phyloP scores from a whole-genome alignment of 2,797 vertebrate genomes.

The Gallinago stenura region DNA sequence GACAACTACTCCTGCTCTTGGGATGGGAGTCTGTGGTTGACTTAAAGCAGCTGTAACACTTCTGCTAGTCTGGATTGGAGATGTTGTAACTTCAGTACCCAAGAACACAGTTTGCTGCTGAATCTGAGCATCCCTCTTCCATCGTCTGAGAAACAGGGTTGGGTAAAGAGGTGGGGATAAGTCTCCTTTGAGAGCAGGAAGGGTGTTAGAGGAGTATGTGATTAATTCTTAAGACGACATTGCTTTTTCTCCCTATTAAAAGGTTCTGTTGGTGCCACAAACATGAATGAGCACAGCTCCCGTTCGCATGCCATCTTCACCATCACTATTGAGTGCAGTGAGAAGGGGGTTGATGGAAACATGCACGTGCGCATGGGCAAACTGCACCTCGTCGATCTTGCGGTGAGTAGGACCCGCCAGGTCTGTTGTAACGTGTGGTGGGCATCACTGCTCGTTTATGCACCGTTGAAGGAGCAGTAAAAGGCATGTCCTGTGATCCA shows the following conservation, averaged over 20 bases:
- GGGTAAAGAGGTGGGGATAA: background rate
- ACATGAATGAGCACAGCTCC: constrained; percentile 99
- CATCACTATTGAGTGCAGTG: constrained; percentile 98
- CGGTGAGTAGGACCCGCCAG: constrained; percentile 80
- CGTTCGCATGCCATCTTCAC: constrained; percentile 98
- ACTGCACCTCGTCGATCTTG: constrained; percentile 96
- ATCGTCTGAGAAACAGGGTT: background rate
- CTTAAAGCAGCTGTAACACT: background rate
- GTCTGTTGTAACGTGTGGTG: fast-evolving
- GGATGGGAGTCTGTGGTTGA: background rate
- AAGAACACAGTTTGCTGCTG: background rate
- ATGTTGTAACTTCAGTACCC: background rate
- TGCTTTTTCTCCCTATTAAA: background rate
- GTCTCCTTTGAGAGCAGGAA: background rate
- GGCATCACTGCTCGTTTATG: fast-evolving
- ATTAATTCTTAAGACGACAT: background rate
- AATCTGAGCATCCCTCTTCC: background rate
- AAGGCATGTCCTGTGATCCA: too few relatives aligned
- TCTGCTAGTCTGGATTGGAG: background rate
- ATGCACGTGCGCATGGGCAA: constrained; percentile 98
- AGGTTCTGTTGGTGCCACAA: constrained; percentile 97
- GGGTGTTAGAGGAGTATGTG: background rate
- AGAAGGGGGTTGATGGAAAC: constrained; percentile 95
- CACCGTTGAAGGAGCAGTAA: background rate
- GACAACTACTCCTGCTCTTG: background rate